Evolutionary conservation across 2,797 vertebrate species (phyloP).

Genomic region (Hydrophis major): DNA sequence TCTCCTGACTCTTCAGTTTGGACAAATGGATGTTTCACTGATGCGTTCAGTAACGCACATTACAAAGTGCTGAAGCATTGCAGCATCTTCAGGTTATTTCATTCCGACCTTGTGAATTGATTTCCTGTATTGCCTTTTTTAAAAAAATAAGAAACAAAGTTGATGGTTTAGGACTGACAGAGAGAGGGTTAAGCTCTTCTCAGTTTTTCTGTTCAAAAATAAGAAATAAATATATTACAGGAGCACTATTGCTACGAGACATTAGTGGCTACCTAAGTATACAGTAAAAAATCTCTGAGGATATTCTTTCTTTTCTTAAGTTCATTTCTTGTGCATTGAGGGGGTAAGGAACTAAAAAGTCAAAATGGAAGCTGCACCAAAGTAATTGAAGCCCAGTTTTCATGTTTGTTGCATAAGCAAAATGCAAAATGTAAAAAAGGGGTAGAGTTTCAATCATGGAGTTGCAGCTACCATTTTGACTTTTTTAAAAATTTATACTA

Average conservation of each 20-base stretch:
- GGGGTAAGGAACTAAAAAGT: neutral
- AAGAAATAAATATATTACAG: neutral
- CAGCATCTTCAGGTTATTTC: neutral
- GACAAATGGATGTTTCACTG: conserved; percentile 36
- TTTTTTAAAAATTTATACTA: neutral
- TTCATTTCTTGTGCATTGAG: neutral
- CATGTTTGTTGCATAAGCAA: neutral
- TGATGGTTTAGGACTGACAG: neutral
- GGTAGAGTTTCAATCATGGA: neutral
- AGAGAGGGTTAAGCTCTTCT: neutral
- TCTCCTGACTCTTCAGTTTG: conserved; percentile 9
- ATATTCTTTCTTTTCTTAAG: neutral
- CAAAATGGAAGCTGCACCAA: neutral
- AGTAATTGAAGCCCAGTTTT: neutral
- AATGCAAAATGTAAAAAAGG: neutral
- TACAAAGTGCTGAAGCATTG: conserved; percentile 15
- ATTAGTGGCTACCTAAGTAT: neutral
- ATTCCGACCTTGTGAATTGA: neutral
- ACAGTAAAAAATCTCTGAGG: neutral
- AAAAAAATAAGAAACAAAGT: neutral
- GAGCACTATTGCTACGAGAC: neutral
- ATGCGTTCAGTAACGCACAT: conserved; percentile 21
- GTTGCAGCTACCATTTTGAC: neutral
- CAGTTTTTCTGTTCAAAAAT: neutral
- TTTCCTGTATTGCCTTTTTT: neutral